phyloP scores from a whole-genome alignment of 2,797 vertebrate genomes.

The Pangasius macronema region DNA sequence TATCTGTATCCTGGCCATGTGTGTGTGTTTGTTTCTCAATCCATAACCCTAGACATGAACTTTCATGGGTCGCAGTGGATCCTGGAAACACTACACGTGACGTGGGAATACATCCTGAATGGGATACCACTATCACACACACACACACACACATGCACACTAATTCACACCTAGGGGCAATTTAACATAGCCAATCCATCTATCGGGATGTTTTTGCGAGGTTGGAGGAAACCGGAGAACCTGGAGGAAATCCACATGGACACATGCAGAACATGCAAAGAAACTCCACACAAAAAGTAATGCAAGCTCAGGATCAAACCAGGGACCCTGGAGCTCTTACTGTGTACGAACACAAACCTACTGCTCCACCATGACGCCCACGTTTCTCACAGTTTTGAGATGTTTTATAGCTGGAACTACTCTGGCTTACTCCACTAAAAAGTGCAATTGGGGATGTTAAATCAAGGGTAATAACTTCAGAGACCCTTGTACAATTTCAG shows the following conservation, averaged over 20 bases:
- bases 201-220: neutral
- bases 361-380: neutral
- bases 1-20: neutral
- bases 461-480: neutral
- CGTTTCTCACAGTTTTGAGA: neutral
- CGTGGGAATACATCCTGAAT: neutral
- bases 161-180: neutral
- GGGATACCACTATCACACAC: slow-evolving; percentile 26
- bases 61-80: neutral
- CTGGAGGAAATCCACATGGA: neutral
- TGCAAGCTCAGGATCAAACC: neutral
- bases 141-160: neutral
- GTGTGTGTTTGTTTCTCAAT: neutral
- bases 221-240: neutral
- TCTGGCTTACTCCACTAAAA: neutral
- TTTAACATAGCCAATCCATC: neutral
- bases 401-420: neutral
- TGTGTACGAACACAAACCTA: too few species aligned
- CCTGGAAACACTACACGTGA: neutral
- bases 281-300: neutral
- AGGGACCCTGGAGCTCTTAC: neutral
- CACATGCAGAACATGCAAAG: neutral
- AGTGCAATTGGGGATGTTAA: neutral
- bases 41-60: neutral
- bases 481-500: neutral